Conservation (phyloP, 2,797 vertebrate species). For the Etheostoma perlongum region DNA sequence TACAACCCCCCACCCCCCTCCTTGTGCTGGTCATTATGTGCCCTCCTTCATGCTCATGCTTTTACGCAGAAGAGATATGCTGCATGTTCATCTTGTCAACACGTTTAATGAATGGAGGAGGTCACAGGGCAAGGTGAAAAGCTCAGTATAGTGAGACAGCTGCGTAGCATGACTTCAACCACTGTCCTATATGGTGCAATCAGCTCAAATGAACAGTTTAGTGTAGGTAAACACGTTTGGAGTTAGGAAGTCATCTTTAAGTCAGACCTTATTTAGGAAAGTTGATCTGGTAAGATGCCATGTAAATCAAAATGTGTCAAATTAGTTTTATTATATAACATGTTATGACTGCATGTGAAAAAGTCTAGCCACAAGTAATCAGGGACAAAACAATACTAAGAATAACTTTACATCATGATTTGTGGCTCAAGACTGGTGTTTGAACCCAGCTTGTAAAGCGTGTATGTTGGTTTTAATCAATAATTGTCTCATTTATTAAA, state of each 20-base stretch:
- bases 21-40: constrained; percentile 4
- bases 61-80: constrained; percentile 11
- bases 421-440: neutral
- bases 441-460: neutral
- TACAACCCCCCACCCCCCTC: neutral
- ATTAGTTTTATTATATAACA: neutral
- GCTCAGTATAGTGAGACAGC: constrained; percentile 15
- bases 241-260: neutral
- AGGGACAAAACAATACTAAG: neutral
- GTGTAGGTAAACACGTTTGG: neutral
- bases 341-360: neutral
- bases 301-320: neutral
- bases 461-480: neutral
- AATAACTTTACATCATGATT: neutral
- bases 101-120: constrained; percentile 79
- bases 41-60: constrained; percentile 45
- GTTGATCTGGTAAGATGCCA: neutral
- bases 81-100: constrained; percentile 70
- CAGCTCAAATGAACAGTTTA: neutral
- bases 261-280: neutral
- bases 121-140: constrained; percentile 74
- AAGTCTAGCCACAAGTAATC: neutral
- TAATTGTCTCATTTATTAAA: neutral
- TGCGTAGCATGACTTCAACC: constrained; percentile 9
- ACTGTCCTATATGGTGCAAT: neutral